These are phyloP conservation scores for Aurelia aurita complex sp. Pacific DNA, from an alignment of 30 jellyfish, hydroid and myxozoan species.

Conservation along the genomic window DNA sequence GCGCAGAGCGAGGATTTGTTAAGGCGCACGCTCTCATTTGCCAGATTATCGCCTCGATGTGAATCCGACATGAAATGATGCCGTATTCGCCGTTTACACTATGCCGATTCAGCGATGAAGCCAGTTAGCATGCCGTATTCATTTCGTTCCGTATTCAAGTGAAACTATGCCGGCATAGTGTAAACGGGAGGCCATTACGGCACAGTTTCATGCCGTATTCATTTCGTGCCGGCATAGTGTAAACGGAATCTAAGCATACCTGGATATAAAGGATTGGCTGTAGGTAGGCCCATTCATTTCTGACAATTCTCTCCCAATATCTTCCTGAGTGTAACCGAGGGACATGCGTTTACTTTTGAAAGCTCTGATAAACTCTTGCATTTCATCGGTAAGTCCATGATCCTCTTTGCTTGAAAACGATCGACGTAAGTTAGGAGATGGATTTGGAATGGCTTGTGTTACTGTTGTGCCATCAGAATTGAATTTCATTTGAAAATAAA, in stretches of 20 bases:
- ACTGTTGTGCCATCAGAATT: constrained; percentile 71
- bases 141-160: too few relatives aligned
- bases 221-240: too few relatives aligned
- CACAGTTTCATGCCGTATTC: too few relatives aligned
- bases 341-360: constrained; percentile 88
- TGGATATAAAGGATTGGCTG: constrained; percentile 96
- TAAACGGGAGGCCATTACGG: too few relatives aligned
- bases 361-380: constrained; percentile 86
- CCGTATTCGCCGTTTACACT: too few relatives aligned
- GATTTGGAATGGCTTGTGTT: constrained; percentile 68
- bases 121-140: too few relatives aligned
- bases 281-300: constrained; percentile 98
- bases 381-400: constrained; percentile 79
- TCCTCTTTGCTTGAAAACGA: constrained; percentile 83
- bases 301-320: constrained; percentile 95
- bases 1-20: too few relatives aligned
- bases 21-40: too few relatives aligned
- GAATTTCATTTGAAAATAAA: constrained; percentile 60
- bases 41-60: too few relatives aligned
- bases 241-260: constrained; percentile 29
- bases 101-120: too few relatives aligned
- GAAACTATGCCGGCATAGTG: too few relatives aligned
- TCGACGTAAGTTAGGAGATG: constrained; percentile 29
- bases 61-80: too few relatives aligned
- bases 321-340: constrained; percentile 96